Evolutionary conservation across 1,140 invertebrate species (phyloP).

Genomic region (Prorops nasuta): DNA sequence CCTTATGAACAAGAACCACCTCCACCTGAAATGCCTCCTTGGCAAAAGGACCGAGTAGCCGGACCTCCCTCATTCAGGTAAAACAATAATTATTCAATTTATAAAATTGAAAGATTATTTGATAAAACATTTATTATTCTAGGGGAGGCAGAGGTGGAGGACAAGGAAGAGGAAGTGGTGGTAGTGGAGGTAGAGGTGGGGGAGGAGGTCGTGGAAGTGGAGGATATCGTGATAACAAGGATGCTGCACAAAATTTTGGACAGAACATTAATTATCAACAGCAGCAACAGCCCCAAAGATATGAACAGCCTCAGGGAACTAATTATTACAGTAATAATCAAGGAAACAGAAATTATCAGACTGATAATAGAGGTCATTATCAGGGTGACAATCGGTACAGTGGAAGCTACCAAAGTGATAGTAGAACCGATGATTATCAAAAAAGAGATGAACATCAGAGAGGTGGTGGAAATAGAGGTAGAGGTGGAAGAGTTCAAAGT

Average conservation of each 20-base stretch:
- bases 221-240: constrained; percentile 35
- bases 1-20: constrained; percentile 86
- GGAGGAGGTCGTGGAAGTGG: constrained; percentile 27
- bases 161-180: constrained; percentile 33
- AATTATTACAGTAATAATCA: constrained; percentile 11
- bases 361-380: background rate
- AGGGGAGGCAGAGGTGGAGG: constrained; percentile 34
- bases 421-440: background rate
- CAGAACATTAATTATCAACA: constrained; percentile 31
- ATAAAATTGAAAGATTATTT: constrained; percentile 1
- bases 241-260: constrained; percentile 31
- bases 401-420: constrained; percentile 28
- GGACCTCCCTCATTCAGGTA: constrained; percentile 29
- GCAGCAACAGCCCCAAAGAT: too few species aligned
- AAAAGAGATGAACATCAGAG: constrained; percentile 23
- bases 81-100: constrained; percentile 13
- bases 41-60: constrained; percentile 67
- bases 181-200: constrained; percentile 31
- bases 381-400: constrained; percentile 20
- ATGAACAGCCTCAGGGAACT: constrained; percentile 14
- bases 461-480: constrained; percentile 26
- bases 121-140: constrained; percentile 17
- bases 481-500: constrained; percentile 47
- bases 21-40: constrained; percentile 93
- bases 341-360: constrained; percentile 16